Percentiles rank a stretch among this genome's conserved stretches.
Conservation (phyloP, 2,797 vertebrate species). For the Schizopygopsis malacanthus region DNA sequence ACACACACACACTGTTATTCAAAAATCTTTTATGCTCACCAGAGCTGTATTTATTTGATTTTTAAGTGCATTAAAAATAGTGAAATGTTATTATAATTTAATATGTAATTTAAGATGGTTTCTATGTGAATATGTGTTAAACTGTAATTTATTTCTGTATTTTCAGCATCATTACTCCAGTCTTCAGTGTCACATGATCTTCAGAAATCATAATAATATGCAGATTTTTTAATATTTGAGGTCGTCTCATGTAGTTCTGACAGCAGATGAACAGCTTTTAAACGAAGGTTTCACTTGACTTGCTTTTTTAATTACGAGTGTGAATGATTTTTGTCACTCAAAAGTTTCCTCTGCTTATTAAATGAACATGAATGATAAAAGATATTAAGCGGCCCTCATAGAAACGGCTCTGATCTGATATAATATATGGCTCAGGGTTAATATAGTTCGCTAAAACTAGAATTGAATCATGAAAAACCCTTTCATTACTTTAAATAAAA, state of each 20-base stretch:
- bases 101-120: not conserved
- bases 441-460: not conserved
- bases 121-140: not conserved
- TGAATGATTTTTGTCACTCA: not conserved
- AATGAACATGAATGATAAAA: not conserved
- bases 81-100: not conserved
- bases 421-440: not conserved
- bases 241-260: not conserved
- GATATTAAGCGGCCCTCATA: not conserved
- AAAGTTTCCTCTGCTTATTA: not conserved
- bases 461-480: not conserved
- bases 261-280: not conserved
- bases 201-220: not conserved
- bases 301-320: conserved; percentile 7
- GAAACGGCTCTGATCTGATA: not conserved
- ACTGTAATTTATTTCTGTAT: not conserved
- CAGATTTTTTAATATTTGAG: not conserved
- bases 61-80: not conserved
- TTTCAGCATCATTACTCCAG: not conserved
- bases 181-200: not conserved
- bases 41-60: not conserved
- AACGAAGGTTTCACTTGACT: not conserved
- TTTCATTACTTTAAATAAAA: not conserved
- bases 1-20: too few species aligned
- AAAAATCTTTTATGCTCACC: not conserved